These are phyloP conservation scores for Actinia equina DNA, from an alignment of 64 coral and sea anemone genomes.

Conservation along the genomic window DNA sequence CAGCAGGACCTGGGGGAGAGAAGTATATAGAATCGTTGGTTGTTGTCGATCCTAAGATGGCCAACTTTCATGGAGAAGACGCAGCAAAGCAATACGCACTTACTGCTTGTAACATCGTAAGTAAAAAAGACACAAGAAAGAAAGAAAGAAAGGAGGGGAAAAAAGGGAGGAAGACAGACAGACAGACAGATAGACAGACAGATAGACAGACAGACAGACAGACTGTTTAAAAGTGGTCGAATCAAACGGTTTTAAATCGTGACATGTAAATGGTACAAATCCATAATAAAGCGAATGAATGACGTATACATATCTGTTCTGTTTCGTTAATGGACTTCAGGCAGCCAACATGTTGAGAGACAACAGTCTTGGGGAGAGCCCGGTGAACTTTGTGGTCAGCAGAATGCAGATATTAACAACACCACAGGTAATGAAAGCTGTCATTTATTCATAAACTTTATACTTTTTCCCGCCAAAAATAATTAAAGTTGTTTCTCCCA, in stretches of 20 bases:
- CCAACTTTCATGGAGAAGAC: constrained; percentile 93
- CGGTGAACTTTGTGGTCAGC: constrained; percentile 89
- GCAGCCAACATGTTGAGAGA: constrained; percentile 82
- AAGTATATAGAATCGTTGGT: constrained; percentile 93
- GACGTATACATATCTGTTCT: neutral
- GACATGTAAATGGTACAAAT: no score
- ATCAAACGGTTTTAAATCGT: no score
- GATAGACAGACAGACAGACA: no score
- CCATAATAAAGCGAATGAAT: no score
- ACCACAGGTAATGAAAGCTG: constrained; percentile 65
- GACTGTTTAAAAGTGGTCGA: no score
- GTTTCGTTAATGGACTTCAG: constrained; percentile 12
- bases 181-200: no score
- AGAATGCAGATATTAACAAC: constrained; percentile 95
- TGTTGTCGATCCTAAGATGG: constrained; percentile 96
- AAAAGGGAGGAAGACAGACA: neutral
- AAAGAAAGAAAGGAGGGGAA: neutral
- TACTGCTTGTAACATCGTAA: constrained; percentile 92
- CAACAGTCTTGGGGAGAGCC: constrained; percentile 79
- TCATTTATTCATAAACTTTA: neutral
- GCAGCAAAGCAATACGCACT: constrained; percentile 94
- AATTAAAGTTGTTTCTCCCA: neutral
- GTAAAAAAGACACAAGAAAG: constrained; percentile 24
- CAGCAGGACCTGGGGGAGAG: constrained; percentile 68
- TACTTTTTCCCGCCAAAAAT: neutral